Base-by-base conservation (phyloP, 2,888 invertebrate genomes). In the Chrysolina haemoptera region DNA sequence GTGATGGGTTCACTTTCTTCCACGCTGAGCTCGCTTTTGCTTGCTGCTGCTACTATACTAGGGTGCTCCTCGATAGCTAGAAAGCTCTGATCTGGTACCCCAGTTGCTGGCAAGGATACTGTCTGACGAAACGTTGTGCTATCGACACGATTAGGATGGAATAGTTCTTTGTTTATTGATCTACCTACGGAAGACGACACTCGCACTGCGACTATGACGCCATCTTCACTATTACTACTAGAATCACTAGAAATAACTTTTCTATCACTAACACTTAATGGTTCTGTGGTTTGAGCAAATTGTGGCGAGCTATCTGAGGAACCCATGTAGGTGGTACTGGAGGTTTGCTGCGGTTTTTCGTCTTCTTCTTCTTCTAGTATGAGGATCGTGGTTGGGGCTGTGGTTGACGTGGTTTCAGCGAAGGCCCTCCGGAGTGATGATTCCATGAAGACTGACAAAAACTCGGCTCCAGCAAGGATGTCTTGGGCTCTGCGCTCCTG, bases 1-100 rank as follows among this genome's bases (percentile, higher is more conserved):
- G 90, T 91, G 69, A 90, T 88, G 5, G 91, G 91, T 67, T 89
- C 89, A 3, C 87, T 87, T 84, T 91, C 91, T 81, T 92, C 91
- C 4, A 91, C 90, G 68, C 89, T 89, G 76, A 91, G 90, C 73
- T 91, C 91, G 81, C 90, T 91, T 81, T 90, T 90, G 79, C 90
- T 91, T 1, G 90, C 90, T 71, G 90, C 90, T 46, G 91, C 89
- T 43, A 89, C 86, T 68, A 90, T 86, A 74, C 88, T 89, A n/a
- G 87, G 89, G 50, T 88, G 85, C 68, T 90, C 88, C 78, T 89
- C 78, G 16, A 77, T 78, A 59, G 79, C 81, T 16, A 84, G 75
- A 62, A 78, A 76, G 53, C 75, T 79, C 68, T 81, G 80, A 74
- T 82, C 82, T 66, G 70, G 62, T 66, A 62, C 53, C 35, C 71